Evolutionary conservation across 2,888 invertebrate species (phyloP), one percentile per base, ranked within the genome.

Genomic region (Zelleria hepariella): DNA sequence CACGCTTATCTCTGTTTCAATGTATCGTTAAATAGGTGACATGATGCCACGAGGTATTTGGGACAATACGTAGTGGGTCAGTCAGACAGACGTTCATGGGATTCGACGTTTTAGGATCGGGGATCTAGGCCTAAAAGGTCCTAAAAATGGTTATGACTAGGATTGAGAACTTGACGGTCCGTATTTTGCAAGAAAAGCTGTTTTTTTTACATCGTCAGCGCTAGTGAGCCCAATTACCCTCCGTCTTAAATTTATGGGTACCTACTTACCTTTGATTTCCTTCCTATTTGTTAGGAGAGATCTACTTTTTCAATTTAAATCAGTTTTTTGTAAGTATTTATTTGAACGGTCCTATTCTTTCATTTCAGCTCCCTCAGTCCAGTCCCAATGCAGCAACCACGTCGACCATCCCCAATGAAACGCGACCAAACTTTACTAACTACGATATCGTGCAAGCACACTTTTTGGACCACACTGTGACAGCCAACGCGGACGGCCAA

Each of bases 391-490:
- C 32, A 42, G 2, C 2, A 42, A 5, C 32, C n/a, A n/a, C n/a
- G n/a, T n/a, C n/a, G 32, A 42, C 32, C 32, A 42, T 42, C 32
- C 32, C 10, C 15, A 10, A 42, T 42, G 32, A 42, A 42, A 1
- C 2, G 15, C 10, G 2, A 42, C 4, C 32, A 15, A 15, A 42
- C 3, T 15, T n/a, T n/a, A n/a, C 32, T 48, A 58, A 59, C 59
- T 18, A 57, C 60, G 61, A 61, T 64, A 60, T 54, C 58, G 47
- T 52, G 57, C 32, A 58, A 59, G 54, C 32, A 59, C 60, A 54
- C 58, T 23, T 60, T 58, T 58, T 70, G 70, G 62, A 68, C 69
- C 61, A 66, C 70, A 62, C 75, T 78, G 75, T 82, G 82, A 82
- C 75, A 58, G 55, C 8, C 52, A 25, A 20, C 25, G 59, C 32